phyloP scores from a whole-genome alignment of 2,113 vertebrate genomes.

The Podarcis raffonei region DNA sequence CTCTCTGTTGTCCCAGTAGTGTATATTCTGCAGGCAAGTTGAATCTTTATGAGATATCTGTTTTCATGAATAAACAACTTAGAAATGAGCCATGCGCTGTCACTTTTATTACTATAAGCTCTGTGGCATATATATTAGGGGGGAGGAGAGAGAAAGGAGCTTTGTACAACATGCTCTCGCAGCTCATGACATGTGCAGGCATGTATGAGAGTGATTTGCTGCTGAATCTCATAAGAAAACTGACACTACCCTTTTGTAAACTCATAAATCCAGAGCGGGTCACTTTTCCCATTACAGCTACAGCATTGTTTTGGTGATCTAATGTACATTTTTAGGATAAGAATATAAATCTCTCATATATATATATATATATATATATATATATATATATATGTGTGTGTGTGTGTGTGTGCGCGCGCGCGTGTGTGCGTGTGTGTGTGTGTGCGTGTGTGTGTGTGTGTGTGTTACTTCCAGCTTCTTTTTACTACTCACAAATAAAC shows the following conservation, averaged over 20 bases:
- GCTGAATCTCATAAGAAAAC: slow-evolving; percentile 40
- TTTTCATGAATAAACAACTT: neutral
- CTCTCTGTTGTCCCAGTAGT: neutral
- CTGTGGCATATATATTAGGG: neutral
- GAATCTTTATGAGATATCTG: neutral
- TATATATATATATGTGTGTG: no score
- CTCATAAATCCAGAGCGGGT: slow-evolving; percentile 55
- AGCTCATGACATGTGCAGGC: slow-evolving; percentile 35
- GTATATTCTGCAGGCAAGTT: neutral
- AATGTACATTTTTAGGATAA: slow-evolving; percentile 42
- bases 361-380: no score
- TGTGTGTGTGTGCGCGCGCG: no score
- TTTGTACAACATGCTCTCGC: neutral
- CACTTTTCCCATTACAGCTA: slow-evolving; percentile 58
- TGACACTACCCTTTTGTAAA: slow-evolving; percentile 50
- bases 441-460: no score
- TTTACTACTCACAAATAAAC: slow-evolving; percentile 54
- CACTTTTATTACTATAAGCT: neutral
- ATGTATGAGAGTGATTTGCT: slow-evolving; percentile 51
- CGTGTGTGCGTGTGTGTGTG: no score
- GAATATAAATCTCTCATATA: slow-evolving; percentile 49
- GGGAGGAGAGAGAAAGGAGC: fast-evolving
- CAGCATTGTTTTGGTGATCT: slow-evolving; percentile 54
- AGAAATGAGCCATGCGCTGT: neutral
- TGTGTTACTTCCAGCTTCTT: slow-evolving; percentile 52